phyloP scores from a whole-genome alignment of 2,888 invertebrate species.

The Diarsia brunnea region DNA sequence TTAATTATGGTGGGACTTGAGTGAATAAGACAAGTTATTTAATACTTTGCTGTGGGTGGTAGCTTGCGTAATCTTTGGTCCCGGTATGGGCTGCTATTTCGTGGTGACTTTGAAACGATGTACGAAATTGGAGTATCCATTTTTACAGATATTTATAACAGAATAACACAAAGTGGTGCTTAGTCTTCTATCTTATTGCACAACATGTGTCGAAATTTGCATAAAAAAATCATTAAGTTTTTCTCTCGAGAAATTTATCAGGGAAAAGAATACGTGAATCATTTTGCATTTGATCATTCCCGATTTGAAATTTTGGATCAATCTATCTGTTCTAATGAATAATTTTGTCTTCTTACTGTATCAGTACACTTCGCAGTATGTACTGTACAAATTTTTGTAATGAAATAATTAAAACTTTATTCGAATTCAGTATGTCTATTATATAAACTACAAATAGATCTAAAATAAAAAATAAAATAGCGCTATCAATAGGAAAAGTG shows the following conservation, averaged over 20 bases:
- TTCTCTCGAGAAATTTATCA: background rate
- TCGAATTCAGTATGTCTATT: background rate
- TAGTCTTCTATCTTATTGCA: background rate
- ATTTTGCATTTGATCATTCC: background rate
- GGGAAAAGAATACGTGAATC: background rate
- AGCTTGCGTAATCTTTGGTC: slow-evolving; percentile 15
- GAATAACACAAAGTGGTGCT: background rate
- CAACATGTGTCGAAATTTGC: background rate
- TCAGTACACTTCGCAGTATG: background rate
- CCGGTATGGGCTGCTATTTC: background rate
- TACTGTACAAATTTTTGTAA: background rate
- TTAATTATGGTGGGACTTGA: slow-evolving; percentile 50
- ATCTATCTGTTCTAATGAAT: background rate
- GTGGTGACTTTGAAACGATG: background rate
- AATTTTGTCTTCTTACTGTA: background rate
- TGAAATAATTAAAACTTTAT: background rate
- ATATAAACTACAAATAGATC: background rate
- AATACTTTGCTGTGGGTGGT: background rate
- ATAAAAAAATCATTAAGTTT: no score
- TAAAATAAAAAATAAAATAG: background rate
- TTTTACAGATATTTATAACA: background rate
- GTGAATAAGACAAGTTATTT: slow-evolving; percentile 31
- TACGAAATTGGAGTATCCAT: background rate
- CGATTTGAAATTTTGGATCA: background rate
- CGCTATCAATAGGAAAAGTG: background rate